Evolutionary conservation across 2,797 vertebrate genomes (phyloP), one percentile per base, ranked within the genome.

Genomic region (Todus mexicanus): DNA sequence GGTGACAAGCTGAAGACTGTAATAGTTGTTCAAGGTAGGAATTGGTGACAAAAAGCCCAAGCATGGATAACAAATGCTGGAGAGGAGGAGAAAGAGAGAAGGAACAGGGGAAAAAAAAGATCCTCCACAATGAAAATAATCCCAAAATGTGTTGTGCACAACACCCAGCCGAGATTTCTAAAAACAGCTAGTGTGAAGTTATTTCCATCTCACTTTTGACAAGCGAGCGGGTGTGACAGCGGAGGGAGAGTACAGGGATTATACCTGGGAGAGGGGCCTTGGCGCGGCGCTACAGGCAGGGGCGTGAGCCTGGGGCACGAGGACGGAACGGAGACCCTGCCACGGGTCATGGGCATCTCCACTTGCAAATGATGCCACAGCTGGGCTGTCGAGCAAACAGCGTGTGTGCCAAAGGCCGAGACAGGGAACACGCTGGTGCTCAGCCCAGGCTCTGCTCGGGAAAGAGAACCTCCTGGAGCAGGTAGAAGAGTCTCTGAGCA

Each of bases 151-250:
- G 81, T 93, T 94, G 88, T 87, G 91, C 87, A 93, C 87, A 92
- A 88, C 95, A 95, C 95, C 84, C 84, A 91, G 84, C 6, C 26
- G 90, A 57, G 82, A 59, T 23, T 88, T 66, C 96, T 97, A 97
- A 97, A 97, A 96, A 93, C 91, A 91, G 95, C 76, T 93, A 33
- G 4, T 19, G 79, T 6, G 0, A 51, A 74, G 92, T 90, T 96
- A 97, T 97, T 97, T 97, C 91, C n/a, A 91, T 90, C 89, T 76
- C 56, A 2, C 83, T 92, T 92, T 65, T 78, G 75, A 94, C 92
- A 94, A 71, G 89, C 20, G 4, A 94, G 93, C 23, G 42, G 82
- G 90, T 83, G 89, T 40, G 87, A 93, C 29, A 3, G 77, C 17
- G 69, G 69, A 89, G 83, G 94, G 74, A 86, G 76, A 57, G 56